phyloP scores from a whole-genome alignment of 1,140 invertebrate genomes.

The Drosophila persimilis region DNA sequence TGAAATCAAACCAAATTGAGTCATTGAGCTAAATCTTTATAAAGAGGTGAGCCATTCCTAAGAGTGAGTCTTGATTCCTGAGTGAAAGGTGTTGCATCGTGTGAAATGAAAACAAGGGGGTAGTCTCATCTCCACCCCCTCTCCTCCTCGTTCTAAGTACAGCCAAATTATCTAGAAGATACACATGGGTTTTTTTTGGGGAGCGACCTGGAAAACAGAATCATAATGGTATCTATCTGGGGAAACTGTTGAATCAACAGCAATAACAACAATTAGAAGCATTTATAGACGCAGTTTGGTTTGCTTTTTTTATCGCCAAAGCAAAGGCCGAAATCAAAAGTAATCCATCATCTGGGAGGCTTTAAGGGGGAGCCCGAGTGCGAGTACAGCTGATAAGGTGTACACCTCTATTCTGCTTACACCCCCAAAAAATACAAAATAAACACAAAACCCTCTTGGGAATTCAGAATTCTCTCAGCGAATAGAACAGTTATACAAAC shows the following conservation, averaged over 20 bases:
- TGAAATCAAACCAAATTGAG: conserved; percentile 27
- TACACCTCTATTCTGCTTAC: background rate
- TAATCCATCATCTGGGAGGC: conserved; percentile 78
- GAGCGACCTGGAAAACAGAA: conserved; percentile 62
- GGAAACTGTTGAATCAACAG: conserved; percentile 37
- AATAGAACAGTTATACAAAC: conserved; percentile 55
- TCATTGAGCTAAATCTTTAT: conserved; percentile 16
- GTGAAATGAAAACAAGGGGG: conserved; percentile 22
- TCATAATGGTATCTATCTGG: conserved; percentile 52
- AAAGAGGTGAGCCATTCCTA: background rate
- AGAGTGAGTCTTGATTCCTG: background rate
- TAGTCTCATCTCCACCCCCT: background rate
- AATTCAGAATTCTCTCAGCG: conserved; percentile 18
- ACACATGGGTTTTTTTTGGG: conserved; percentile 1
- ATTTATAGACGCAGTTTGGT: conserved; percentile 56
- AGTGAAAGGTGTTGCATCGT: background rate
- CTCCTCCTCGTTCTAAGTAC: background rate
- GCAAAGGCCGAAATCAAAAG: conserved; percentile 76
- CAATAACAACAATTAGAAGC: conserved; percentile 59
- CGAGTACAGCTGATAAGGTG: conserved; percentile 67
- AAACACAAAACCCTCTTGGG: conserved; percentile 9
- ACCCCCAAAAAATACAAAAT: conserved; percentile 8
- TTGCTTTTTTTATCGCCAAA: conserved; percentile 67
- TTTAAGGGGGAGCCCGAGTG: conserved; percentile 68
- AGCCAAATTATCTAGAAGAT: conserved; percentile 36